phyloP scores from a whole-genome alignment of 2,797 vertebrate genomes.

The Prionace glauca region DNA sequence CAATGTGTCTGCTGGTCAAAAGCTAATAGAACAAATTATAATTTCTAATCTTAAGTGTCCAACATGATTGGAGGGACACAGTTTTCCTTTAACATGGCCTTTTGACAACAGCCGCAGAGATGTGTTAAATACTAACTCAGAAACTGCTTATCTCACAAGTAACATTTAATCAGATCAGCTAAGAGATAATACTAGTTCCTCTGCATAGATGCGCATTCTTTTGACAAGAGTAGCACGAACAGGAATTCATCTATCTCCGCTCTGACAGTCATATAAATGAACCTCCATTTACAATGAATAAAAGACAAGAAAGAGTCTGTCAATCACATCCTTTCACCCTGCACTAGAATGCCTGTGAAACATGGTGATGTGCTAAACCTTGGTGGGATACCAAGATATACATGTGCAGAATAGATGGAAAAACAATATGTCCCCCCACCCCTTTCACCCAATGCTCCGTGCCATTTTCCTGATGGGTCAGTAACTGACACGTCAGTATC shows the following conservation, averaged over 20 bases:
- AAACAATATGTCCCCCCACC: not conserved
- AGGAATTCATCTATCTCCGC: not conserved
- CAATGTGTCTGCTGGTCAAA: not conserved
- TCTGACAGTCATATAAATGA: slow-evolving; percentile 9
- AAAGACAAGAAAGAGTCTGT: not conserved
- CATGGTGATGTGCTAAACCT: not conserved
- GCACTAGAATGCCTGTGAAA: not conserved
- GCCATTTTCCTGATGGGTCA: slow-evolving; percentile 26
- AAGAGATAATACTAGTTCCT: not conserved
- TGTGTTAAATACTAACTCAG: slow-evolving; percentile 3
- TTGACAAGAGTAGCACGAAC: not conserved
- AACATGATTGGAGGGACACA: not conserved
- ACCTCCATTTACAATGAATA: not conserved
- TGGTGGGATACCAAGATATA: slow-evolving; percentile 13
- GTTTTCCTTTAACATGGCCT: not conserved
- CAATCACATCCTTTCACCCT: not conserved
- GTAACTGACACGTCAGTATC: not conserved
- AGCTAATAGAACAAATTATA: not conserved
- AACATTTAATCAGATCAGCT: not conserved
- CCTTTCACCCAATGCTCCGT: not conserved
- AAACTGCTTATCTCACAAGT: not conserved
- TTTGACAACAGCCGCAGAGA: not conserved
- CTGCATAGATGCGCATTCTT: not conserved
- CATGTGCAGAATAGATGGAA: not conserved
- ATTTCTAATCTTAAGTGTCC: not conserved